phyloP scores from a whole-genome alignment of 2,113 vertebrate species.

The Baryphthengus martii region DNA sequence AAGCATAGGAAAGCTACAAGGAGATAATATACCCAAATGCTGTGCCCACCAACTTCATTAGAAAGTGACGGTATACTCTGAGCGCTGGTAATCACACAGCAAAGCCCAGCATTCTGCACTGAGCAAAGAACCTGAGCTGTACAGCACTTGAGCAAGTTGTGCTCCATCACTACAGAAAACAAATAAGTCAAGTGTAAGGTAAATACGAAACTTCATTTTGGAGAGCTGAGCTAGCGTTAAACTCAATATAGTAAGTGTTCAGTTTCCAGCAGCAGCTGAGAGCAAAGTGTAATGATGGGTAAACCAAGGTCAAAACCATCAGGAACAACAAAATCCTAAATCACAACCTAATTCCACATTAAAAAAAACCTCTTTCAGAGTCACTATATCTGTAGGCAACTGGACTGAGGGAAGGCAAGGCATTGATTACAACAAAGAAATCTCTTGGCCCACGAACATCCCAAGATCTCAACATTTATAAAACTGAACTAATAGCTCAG shows the following conservation, averaged over 20 bases:
- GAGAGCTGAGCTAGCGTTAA: background rate
- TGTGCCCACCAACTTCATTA: background rate
- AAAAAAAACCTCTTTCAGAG: background rate
- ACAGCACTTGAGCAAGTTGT: fast-evolving
- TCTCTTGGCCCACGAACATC: background rate
- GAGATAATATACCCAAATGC: background rate
- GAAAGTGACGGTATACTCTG: background rate
- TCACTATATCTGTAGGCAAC: background rate
- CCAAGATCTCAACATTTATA: background rate
- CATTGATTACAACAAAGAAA: fast-evolving
- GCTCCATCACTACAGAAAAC: background rate
- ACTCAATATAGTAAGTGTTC: background rate
- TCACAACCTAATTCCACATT: background rate
- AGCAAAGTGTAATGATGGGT: background rate
- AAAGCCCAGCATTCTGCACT: background rate
- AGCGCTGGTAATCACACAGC: background rate
- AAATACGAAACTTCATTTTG: background rate
- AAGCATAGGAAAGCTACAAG: too few species aligned
- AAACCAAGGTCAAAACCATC: background rate
- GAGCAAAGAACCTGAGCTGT: background rate
- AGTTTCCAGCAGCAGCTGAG: background rate
- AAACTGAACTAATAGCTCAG: background rate
- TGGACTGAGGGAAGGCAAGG: background rate
- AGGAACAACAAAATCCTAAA: background rate
- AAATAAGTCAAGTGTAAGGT: background rate